These are phyloP conservation scores for Charina bottae DNA, from an alignment of 2,113 vertebrate genomes.

Conservation along the genomic window DNA sequence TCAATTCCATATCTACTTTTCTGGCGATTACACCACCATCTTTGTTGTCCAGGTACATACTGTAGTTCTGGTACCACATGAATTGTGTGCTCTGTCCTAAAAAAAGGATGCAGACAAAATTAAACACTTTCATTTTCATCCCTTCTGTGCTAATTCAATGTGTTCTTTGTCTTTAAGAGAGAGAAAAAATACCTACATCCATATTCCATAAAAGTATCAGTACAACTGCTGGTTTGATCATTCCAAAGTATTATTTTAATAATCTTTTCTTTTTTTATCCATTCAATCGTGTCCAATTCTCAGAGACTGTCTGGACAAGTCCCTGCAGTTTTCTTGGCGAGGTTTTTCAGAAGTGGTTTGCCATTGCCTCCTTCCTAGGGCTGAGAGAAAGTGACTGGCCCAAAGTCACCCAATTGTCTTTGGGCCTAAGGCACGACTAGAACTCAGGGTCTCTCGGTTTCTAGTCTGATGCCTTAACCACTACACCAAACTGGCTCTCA, in stretches of 20 bases:
- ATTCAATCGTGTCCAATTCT: too few relatives aligned
- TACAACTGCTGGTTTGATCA: neutral
- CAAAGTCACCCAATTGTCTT: too few relatives aligned
- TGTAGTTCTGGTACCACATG: constrained; percentile 39
- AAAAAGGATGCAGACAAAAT: constrained; percentile 47
- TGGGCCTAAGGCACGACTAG: too few relatives aligned
- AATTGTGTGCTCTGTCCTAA: constrained; percentile 38
- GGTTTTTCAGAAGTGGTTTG: too few relatives aligned
- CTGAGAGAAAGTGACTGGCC: too few relatives aligned
- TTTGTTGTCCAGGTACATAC: constrained; percentile 89
- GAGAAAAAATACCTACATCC: neutral
- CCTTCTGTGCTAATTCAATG: neutral
- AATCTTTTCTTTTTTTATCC: too few relatives aligned
- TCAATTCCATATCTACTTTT: constrained; percentile 82
- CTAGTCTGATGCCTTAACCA: too few relatives aligned
- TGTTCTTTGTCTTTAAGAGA: neutral
- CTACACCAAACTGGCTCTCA: too few relatives aligned
- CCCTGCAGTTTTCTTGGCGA: too few relatives aligned
- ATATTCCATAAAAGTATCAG: neutral
- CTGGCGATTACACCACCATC: constrained; percentile 55
- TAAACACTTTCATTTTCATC: neutral
- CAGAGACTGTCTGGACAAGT: too few relatives aligned
- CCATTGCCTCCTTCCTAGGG: too few relatives aligned
- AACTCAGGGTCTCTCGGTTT: too few relatives aligned
- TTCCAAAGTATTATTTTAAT: neutral